These are phyloP conservation scores for Perodicticus potto DNA, from an alignment of 2,797 vertebrate genomes.

Conservation along the genomic window DNA sequence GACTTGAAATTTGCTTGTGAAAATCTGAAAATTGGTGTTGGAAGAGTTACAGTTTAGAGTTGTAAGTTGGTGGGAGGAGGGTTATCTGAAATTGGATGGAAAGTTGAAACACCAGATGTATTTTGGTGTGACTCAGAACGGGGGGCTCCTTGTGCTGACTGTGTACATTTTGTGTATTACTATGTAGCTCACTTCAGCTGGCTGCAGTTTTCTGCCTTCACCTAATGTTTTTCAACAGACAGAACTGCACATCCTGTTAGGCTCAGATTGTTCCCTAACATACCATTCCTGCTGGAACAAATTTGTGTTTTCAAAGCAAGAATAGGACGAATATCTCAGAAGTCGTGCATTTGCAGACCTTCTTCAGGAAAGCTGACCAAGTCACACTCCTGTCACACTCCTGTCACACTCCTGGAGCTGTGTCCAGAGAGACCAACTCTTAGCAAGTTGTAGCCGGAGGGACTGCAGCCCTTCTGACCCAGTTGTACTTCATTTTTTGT, in stretches of 20 bases:
- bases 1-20: not conserved
- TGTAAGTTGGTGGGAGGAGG: not conserved
- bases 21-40: not conserved
- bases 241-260: not conserved
- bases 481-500: not conserved
- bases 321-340: not conserved
- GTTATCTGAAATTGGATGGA: not conserved
- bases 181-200: not conserved
- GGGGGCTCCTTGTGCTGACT: not conserved
- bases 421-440: not conserved
- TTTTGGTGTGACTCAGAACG: not conserved
- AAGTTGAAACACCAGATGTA: not conserved
- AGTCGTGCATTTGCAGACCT: not conserved
- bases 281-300: not conserved
- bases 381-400: not conserved
- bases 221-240: not conserved
- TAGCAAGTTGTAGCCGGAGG: slow-evolving; percentile 18
- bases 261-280: not conserved
- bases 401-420: no score
- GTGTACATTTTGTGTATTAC: not conserved
- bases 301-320: slow-evolving; percentile 18
- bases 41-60: slow-evolving; percentile 2
- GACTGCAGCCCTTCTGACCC: not conserved
- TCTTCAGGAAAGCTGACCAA: not conserved
- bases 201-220: not conserved